A percentile compares a stretch with the other conserved stretches of the same genome.
Conservation (phyloP, 2,113 vertebrate genomes). For the Sturnira hondurensis region DNA sequence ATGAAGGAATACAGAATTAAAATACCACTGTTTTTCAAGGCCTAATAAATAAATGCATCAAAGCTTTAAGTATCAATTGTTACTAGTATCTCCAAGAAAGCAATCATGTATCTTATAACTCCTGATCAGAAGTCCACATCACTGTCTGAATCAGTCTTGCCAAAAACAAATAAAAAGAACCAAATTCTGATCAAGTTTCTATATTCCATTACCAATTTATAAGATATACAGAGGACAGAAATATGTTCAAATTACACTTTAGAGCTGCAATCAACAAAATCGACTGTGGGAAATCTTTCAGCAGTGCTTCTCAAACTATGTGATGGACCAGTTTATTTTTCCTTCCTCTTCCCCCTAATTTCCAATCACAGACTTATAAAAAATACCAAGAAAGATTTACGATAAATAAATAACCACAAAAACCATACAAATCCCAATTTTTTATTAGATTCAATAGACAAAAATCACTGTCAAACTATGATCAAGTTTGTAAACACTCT, state of each 20-base stretch:
- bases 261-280: too few species aligned
- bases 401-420: not conserved
- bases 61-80: not conserved
- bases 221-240: too few species aligned
- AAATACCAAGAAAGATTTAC: not conserved
- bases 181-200: not conserved
- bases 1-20: not conserved
- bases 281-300: not conserved
- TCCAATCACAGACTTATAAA: not conserved
- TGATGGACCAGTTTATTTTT: not conserved
- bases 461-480: not conserved
- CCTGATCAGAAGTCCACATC: not conserved
- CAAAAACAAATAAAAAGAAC: not conserved
- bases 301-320: not conserved
- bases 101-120: not conserved
- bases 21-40: not conserved
- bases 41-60: not conserved
- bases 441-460: not conserved
- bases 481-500: not conserved
- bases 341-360: not conserved
- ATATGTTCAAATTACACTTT: too few species aligned
- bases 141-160: not conserved
- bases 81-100: not conserved
- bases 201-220: not conserved
- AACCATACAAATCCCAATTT: not conserved